Evolutionary conservation across 1,140 invertebrate genomes (phyloP).

Genomic region (Anthonomus grandis): DNA sequence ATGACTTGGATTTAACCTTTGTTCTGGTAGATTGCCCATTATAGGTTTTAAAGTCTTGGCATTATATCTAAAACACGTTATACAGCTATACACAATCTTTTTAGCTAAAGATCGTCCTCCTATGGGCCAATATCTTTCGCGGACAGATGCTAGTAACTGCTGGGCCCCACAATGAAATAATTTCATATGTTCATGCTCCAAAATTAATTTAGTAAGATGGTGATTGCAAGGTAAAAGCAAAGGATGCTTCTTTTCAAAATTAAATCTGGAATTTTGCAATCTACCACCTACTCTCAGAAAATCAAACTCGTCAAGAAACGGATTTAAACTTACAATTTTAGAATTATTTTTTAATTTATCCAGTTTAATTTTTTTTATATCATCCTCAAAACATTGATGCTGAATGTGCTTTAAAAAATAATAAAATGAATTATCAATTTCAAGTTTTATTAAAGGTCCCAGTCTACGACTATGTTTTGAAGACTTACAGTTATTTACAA

Average conservation of each 20-base stretch:
- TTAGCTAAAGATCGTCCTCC: background rate
- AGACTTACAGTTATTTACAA: too few species aligned
- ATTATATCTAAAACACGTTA: constrained; percentile 27
- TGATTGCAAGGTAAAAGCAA: constrained; percentile 38
- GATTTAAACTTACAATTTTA: constrained; percentile 17
- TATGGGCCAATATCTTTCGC: constrained; percentile 26
- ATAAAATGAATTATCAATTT: too few species aligned
- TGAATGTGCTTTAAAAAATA: too few species aligned
- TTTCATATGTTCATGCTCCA: constrained; percentile 33
- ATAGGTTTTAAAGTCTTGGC: constrained; percentile 16
- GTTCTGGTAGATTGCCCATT: constrained; percentile 34
- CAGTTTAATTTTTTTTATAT: too few species aligned
- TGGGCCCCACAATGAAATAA: constrained; percentile 37
- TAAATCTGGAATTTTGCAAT: constrained; percentile 33
- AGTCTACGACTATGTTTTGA: too few species aligned
- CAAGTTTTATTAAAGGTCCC: too few species aligned
- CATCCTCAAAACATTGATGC: too few species aligned
- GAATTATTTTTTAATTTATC: too few species aligned
- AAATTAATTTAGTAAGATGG: constrained; percentile 32
- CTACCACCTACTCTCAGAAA: constrained; percentile 49
- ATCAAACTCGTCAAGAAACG: constrained; percentile 43
- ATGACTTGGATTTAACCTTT: constrained; percentile 31
- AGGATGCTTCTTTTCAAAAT: constrained; percentile 38
- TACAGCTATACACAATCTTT: constrained; percentile 17
- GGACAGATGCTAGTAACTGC: constrained; percentile 27